Evolutionary conservation across 2,888 invertebrate species (phyloP).

Genomic region (Clunio marinus): DNA sequence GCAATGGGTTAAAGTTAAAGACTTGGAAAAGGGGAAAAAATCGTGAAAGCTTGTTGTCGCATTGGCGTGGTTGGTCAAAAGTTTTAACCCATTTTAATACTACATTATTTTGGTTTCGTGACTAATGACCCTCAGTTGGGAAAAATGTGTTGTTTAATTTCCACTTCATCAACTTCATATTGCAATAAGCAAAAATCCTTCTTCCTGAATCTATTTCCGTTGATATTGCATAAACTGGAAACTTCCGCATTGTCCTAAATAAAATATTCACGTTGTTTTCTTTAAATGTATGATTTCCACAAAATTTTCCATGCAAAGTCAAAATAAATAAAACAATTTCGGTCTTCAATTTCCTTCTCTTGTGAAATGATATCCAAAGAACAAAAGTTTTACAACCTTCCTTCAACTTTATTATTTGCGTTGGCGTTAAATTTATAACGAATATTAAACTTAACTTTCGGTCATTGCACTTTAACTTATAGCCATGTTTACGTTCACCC

Average conservation of each 20-base stretch:
- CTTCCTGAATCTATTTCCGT: not conserved
- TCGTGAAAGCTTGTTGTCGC: too few relatives aligned
- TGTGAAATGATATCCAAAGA: too few relatives aligned
- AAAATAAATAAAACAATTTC: not conserved
- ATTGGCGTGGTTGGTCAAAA: too few relatives aligned
- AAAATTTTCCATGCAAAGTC: not conserved
- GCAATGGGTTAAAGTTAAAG: too few relatives aligned
- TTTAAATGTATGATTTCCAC: not conserved
- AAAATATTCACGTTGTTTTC: not conserved
- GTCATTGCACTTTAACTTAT: conserved; percentile 26
- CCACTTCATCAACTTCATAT: too few relatives aligned
- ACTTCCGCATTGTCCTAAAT: conserved; percentile 1
- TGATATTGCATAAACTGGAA: not conserved
- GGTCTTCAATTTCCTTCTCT: too few relatives aligned
- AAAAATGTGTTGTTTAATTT: too few relatives aligned
- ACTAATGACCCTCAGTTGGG: too few relatives aligned
- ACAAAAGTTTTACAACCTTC: too few relatives aligned
- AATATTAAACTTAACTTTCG: not conserved
- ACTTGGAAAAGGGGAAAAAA: too few relatives aligned
- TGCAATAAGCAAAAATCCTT: not conserved
- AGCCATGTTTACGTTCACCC: not conserved
- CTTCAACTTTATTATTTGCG: not conserved
- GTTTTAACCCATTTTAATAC: too few relatives aligned
- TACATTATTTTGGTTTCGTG: too few relatives aligned
- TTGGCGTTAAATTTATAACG: not conserved